These are phyloP conservation scores for Gibbula magus DNA, from an alignment of 2,888 invertebrate species.

Conservation along the genomic window DNA sequence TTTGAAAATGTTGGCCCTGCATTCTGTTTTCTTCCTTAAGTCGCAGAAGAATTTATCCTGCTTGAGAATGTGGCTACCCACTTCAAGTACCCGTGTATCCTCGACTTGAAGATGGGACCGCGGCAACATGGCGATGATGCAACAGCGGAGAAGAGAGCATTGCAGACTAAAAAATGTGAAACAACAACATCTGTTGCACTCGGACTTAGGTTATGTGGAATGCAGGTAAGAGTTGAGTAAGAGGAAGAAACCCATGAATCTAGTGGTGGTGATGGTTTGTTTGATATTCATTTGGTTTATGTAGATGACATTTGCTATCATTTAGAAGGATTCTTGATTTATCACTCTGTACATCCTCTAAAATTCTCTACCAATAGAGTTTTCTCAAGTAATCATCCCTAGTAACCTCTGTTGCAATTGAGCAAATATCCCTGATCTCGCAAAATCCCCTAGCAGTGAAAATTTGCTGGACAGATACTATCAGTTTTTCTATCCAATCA, in stretches of 20 bases:
- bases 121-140: conserved; percentile 79
- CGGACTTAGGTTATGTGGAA: conserved; percentile 78
- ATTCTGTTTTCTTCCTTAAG: conserved; percentile 32
- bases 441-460: no score
- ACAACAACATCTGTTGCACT: conserved; percentile 77
- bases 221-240: conserved; percentile 65
- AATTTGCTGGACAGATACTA: no score
- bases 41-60: conserved; percentile 74
- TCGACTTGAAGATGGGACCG: conserved; percentile 80
- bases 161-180: conserved; percentile 77
- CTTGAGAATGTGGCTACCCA: conserved; percentile 79
- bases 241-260: no score
- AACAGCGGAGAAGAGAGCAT: conserved; percentile 76
- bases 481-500: no score
- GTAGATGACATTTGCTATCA: neutral
- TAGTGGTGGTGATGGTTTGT: neutral
- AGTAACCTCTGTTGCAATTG: no score
- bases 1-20: no score
- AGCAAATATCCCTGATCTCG: no score
- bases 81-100: conserved; percentile 78
- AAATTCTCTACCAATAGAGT: no score
- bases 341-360: neutral
- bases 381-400: no score
- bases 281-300: neutral
- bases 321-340: neutral